Evolutionary conservation across 2,113 vertebrate genomes (phyloP), one percentile per base, ranked within the genome.

Genomic region (Collichthys lucidus): DNA sequence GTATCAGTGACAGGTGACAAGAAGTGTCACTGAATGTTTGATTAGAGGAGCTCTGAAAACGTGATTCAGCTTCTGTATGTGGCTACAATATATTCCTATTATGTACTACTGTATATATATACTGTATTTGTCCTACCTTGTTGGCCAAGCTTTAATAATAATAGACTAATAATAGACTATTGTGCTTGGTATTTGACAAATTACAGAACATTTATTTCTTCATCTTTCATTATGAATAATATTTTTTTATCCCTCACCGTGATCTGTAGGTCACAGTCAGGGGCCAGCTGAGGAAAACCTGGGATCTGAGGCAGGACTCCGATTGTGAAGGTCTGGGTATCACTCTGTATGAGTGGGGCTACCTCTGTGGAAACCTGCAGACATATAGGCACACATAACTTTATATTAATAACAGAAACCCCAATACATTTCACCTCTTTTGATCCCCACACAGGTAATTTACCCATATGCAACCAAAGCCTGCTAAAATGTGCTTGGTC

Each of bases 241-340:
- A 0, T 46, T 12, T 40, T 6, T 2, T 49, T 42, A 11, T 60
- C 12, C 89, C 96, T 96, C 94, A 99, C 98, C 7, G 96, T 96
- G 95, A 99, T 95, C 81, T 98, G 98, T 12, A 99, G 94, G 57
- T 96, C 95, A 12, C 96, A 94, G 81, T 96, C 96, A 0, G 93
- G 89, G 35, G 95, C 96, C 24, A 97, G 95, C 82, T 93, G 94
- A 0, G 96, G 96, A 12, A 96, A 93, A 1, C 94, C 94, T 0
- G 94, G 96, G 0, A 82, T 84, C 74, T 97, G 96, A 0, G 97
- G 97, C 44, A 99, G 92, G 62, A 99, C 95, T 0, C 97, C 97
- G 4, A 99, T 93, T 6, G 95, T 96, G 95, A 99, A 97, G 49
- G 93, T 84, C 42, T 95, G 97, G 31, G 91, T 95, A 26, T 97